Evolutionary conservation across 1,140 invertebrate genomes (phyloP).

Genomic region (Dryas iulia): DNA sequence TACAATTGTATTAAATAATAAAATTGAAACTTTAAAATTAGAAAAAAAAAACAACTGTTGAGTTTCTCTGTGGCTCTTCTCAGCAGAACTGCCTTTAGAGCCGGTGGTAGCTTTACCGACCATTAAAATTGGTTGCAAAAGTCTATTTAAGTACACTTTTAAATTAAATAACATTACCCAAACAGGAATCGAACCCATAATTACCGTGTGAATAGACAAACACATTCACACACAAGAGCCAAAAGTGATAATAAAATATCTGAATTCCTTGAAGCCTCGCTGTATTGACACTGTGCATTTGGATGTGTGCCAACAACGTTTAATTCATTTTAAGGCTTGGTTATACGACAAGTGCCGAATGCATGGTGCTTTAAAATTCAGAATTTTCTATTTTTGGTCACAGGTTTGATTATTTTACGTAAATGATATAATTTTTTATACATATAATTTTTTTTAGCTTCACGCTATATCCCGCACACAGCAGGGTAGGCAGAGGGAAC

Average conservation of each 20-base stretch:
- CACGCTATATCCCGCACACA: neutral
- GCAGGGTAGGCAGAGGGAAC: neutral
- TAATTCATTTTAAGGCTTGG: neutral
- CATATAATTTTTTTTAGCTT: neutral
- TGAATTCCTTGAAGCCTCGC: neutral
- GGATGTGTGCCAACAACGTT: neutral
- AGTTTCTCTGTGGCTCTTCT: too few relatives aligned
- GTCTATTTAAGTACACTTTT: too few relatives aligned
- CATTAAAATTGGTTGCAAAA: too few relatives aligned
- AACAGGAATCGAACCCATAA: too few relatives aligned
- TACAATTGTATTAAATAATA: too few relatives aligned
- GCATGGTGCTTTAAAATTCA: neutral
- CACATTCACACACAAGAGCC: neutral
- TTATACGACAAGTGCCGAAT: neutral
- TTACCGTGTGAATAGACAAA: neutral
- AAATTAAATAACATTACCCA: too few relatives aligned
- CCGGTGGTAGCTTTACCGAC: too few relatives aligned
- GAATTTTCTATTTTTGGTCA: neutral
- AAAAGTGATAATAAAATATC: neutral
- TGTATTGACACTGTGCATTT: neutral
- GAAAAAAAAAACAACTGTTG: too few relatives aligned
- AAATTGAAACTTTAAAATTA: too few relatives aligned
- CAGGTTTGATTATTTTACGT: neutral
- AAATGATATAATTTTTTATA: too few relatives aligned
- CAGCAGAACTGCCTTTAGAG: too few relatives aligned